Evolutionary conservation across 2,113 vertebrate genomes (phyloP).

Genomic region (Rhinolophus sinicus): DNA sequence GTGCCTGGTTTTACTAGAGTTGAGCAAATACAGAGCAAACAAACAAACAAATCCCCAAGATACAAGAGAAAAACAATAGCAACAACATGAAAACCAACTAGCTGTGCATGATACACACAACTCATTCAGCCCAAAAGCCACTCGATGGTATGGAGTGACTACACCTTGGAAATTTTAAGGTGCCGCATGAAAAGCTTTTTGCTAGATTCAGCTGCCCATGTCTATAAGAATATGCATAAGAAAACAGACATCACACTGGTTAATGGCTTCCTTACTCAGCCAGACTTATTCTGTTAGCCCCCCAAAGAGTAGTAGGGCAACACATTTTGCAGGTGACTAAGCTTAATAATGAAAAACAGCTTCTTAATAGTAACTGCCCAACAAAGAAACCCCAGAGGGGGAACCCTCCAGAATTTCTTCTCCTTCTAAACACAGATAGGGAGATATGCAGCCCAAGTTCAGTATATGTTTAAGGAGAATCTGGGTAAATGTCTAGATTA

Average conservation of each 20-base stretch:
- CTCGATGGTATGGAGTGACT: neutral
- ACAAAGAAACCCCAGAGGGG: slow-evolving; percentile 44
- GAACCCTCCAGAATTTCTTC: slow-evolving; percentile 16
- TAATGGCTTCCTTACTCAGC: slow-evolving; percentile 32
- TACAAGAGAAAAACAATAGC: slow-evolving; percentile 22
- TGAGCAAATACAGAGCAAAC: slow-evolving; percentile 19
- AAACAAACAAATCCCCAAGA: slow-evolving; percentile 37
- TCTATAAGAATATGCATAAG: slow-evolving; percentile 3
- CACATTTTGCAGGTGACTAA: slow-evolving; percentile 49
- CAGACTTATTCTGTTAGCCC: neutral
- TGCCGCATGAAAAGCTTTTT: slow-evolving; percentile 15
- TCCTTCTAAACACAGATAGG: slow-evolving; percentile 64
- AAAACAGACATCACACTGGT: slow-evolving; percentile 8
- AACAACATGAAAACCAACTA: slow-evolving; percentile 42
- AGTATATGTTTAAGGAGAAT: slow-evolving; percentile 71
- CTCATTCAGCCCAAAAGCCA: slow-evolving; percentile 10
- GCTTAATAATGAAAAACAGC: slow-evolving; percentile 21
- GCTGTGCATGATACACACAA: neutral
- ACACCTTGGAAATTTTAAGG: slow-evolving; percentile 9
- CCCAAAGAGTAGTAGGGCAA: neutral
- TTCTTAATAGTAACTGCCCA: slow-evolving; percentile 49
- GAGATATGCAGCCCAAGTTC: slow-evolving; percentile 72
- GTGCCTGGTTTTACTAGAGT: slow-evolving; percentile 39
- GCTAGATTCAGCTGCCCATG: neutral
- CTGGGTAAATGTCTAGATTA: slow-evolving; percentile 73